Evolutionary conservation across 2,797 vertebrate genomes (phyloP).

Genomic region (Lateolabrax maculatus): DNA sequence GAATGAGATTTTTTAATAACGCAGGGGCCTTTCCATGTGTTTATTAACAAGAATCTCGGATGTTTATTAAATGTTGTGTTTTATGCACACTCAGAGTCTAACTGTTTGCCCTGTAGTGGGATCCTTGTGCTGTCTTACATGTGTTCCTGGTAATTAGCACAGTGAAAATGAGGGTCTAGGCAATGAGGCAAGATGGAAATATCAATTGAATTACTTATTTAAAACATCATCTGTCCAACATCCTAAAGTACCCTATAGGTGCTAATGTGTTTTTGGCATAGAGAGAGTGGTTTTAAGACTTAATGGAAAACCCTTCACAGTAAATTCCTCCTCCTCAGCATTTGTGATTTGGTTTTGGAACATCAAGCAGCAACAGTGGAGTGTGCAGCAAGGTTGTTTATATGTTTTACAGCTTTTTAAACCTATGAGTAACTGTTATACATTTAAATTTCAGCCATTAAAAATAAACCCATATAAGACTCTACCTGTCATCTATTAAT

Average conservation of each 20-base stretch:
- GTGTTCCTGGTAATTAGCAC: constrained; percentile 32
- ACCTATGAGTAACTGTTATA: background rate
- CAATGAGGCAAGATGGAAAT: constrained; percentile 24
- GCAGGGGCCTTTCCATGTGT: background rate
- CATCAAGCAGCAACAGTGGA: constrained; percentile 16
- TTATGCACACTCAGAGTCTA: background rate
- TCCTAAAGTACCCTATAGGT: constrained; percentile 39
- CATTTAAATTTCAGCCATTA: background rate
- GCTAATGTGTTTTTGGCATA: constrained; percentile 42
- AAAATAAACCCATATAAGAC: background rate
- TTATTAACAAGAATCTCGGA: background rate
- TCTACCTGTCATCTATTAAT: constrained; percentile 8
- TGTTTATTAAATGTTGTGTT: background rate
- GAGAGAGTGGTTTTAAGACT: constrained; percentile 35
- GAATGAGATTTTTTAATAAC: background rate
- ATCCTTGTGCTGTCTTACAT: constrained; percentile 1
- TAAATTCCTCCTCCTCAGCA: constrained; percentile 42
- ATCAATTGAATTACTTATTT: constrained; percentile 40
- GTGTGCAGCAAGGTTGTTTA: constrained; percentile 11
- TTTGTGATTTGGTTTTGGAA: constrained; percentile 35
- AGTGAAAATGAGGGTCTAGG: constrained; percentile 17
- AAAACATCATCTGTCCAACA: constrained; percentile 33
- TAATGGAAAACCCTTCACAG: constrained; percentile 33
- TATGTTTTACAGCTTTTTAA: constrained; percentile 35
- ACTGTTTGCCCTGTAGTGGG: background rate